Evolutionary conservation across 1,140 invertebrate genomes (phyloP), one percentile per base, ranked within the genome.

Genomic region (Zaprionus taronus): DNA sequence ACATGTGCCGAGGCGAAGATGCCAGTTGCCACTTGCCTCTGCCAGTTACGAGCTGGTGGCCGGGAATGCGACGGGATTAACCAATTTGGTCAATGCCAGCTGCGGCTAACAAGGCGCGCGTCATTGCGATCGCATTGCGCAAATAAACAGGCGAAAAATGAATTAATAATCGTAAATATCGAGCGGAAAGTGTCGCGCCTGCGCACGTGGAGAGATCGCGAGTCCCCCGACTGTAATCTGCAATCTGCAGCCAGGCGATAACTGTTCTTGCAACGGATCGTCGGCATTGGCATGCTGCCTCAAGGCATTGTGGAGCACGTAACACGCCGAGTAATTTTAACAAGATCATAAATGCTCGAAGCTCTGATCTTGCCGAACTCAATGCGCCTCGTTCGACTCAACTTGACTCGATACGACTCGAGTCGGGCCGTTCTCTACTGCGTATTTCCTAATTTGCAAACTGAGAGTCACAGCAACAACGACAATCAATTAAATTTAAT

Each of bases 111-210:
- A 36, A 34, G 31, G n/a, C 31, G 62, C 58, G 76, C 84, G 90
- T 85, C 85, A 89, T 81, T 78, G 70, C 77, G 68, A 55, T 49
- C 41, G 57, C 61, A 66, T 72, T 31, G 58, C 70, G 62, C 74
- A 64, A 80, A 83, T 87, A 87, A 87, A 73, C 80, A 74, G 81
- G 80, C 85, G 58, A 82, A 81, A 89, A 90, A 90, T 90, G 85
- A 90, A 90, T 90, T 89, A 89, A 89, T 89, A 89, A 90, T 89
- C 85, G 85, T 90, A 89, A 89, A 89, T 89, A 85, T 90, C 83
- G 51, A 56, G 80, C 80, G 63, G 70, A 87, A 80, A 87, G 80
- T 86, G 83, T 83, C 70, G 81, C 78, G 38, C 84, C 78, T 73
- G 67, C 70, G 81, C 85, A 90, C 84, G 85, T 90, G 84, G 66